Evolutionary conservation across 2,113 vertebrate species (phyloP), one percentile per base, ranked within the genome.

Genomic region (Mormyrus iriodes): DNA sequence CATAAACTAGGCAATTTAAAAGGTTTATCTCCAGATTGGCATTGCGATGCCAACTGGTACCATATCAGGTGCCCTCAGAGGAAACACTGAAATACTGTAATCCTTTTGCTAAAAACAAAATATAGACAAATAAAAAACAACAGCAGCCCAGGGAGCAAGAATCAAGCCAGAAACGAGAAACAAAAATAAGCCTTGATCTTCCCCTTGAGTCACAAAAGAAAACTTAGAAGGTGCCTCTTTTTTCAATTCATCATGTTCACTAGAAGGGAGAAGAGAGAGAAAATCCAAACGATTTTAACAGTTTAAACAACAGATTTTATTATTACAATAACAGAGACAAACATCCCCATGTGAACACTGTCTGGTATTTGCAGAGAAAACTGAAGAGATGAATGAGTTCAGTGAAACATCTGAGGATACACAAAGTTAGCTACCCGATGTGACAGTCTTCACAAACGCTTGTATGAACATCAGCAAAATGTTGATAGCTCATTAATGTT

Each of bases 291-390:
- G 13, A 88, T 90, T 90, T 92, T 87, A 91, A 93, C 82, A 69
- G 61, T 82, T 82, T 82, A 82, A 21, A 42, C 44, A 42, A 82
- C 76, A 82, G 42, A 21, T 82, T 49, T 51, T 52, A 31, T 27
- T 51, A 90, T 89, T 91, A 93, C 91, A 92, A 93, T 93, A 88
- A 86, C 91, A 91, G 49, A 87, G 87, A 91, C 89, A 82, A 90
- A 91, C 91, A 90, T 93, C 89, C 89, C 91, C 92, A 92, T 92
- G 90, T 92, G 90, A 94, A 92, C 92, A 91, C 92, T 89, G 89
- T 91, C 51, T 0, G n/a, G 85, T 39, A 7, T 86, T 86, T 86
- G 49, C 46, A 17, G 24, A 31, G 48, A 6, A n/a, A 86, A 88
- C 4, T 85, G 82, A 85, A 88, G 89, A 91, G 89, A 49, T 35